A percentile compares a stretch with the other conserved stretches of the same genome.
These are phyloP conservation scores for Seriola quinqueradiata DNA, from an alignment of 2,113 vertebrate species.

Conservation along the genomic window DNA sequence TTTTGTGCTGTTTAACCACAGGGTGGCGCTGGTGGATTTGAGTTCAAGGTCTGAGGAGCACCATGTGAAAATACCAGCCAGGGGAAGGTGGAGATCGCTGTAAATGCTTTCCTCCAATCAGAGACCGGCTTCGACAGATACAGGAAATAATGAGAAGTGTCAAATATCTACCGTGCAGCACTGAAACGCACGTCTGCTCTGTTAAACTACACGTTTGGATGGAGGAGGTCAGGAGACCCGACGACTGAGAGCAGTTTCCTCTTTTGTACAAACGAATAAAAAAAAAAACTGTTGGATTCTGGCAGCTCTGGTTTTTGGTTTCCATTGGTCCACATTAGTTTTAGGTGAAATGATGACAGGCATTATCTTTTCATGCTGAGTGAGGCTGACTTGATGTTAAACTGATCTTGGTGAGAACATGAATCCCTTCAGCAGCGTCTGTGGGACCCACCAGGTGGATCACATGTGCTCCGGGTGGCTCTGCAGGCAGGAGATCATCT, in stretches of 20 bases:
- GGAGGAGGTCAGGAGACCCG: too few species aligned
- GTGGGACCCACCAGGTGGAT: background rate
- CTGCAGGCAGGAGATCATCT: constrained; percentile 90
- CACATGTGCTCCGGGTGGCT: constrained; percentile 90
- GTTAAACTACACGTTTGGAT: background rate
- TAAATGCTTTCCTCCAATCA: background rate
- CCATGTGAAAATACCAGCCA: background rate
- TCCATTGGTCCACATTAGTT: background rate
- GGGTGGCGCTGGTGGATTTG: background rate
- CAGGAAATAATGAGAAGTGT: background rate
- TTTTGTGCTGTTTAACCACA: background rate
- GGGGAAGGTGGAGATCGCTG: background rate
- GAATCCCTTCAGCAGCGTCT: background rate
- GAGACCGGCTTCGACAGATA: background rate
- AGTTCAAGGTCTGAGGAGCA: background rate
- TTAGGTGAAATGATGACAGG: background rate
- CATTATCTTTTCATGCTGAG: background rate
- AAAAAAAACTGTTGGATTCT: background rate
- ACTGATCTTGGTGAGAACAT: background rate
- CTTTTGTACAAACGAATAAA: background rate
- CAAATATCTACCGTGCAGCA: too few species aligned
- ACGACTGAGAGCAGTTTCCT: background rate
- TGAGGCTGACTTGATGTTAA: too few species aligned
- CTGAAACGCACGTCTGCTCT: background rate
- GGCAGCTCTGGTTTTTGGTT: background rate